A percentile compares a stretch with the other conserved stretches of the same genome.
Evolutionary conservation across 2,888 invertebrate species (phyloP).

Genomic region (Harpalus rubripes): DNA sequence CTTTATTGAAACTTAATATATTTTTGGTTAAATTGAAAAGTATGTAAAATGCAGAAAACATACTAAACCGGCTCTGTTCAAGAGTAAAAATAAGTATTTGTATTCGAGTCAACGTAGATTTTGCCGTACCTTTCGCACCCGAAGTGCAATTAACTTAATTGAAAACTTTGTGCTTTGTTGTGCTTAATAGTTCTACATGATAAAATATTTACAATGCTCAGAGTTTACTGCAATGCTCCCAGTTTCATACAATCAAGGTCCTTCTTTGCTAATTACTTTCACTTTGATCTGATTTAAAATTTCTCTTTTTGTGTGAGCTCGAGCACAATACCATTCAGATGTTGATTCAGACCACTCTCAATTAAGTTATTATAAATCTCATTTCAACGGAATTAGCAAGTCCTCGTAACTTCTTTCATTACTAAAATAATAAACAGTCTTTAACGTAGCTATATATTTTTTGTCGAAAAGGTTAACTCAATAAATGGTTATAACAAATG

Average conservation of each 20-base stretch:
- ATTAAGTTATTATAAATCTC: no score
- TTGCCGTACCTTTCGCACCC: constrained; percentile 34
- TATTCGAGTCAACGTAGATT: constrained; percentile 52
- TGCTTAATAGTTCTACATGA: constrained; percentile 45
- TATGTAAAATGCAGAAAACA: no score
- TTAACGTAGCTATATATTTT: no score
- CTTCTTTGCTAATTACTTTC: constrained; percentile 9
- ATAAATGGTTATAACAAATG: no score
- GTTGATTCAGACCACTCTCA: neutral
- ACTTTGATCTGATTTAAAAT: constrained; percentile 19
- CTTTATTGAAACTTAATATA: no score
- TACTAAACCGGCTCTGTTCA: no score
- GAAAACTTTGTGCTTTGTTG: constrained; percentile 54
- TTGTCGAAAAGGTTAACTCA: no score
- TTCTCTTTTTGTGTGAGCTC: neutral
- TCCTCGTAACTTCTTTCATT: no score
- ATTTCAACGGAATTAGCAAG: no score
- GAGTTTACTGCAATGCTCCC: constrained; percentile 6
- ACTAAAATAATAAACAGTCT: no score
- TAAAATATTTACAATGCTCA: constrained; percentile 27
- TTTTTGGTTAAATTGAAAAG: no score
- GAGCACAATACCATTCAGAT: neutral
- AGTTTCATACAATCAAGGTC: constrained; percentile 23
- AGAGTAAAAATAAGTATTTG: constrained; percentile 58
- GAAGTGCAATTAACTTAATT: constrained; percentile 60